These are phyloP conservation scores for Pseudolaguvia tuberculata DNA, from an alignment of 2,113 vertebrate genomes.

Conservation along the genomic window DNA sequence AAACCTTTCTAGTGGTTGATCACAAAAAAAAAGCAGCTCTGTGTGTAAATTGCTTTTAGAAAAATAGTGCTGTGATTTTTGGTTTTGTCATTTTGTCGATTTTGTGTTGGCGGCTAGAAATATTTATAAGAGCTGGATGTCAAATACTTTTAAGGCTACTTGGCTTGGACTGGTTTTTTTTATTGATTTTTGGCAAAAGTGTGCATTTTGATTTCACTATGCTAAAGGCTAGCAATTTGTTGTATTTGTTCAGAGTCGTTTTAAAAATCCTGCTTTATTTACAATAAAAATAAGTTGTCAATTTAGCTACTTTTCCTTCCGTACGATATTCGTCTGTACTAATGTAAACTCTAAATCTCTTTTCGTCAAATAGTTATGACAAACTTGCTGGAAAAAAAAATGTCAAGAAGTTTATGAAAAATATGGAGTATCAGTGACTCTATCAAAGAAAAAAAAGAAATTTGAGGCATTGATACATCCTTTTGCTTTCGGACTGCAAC, in stretches of 20 bases:
- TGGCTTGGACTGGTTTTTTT: conserved; percentile 24
- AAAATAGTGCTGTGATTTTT: conserved; percentile 21
- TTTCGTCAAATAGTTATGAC: neutral
- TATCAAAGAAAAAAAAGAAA: neutral
- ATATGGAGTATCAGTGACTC: neutral
- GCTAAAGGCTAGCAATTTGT: conserved; percentile 21
- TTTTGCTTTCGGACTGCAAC: neutral
- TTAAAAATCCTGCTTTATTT: conserved; percentile 3
- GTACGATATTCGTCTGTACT: neutral
- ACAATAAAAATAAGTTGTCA: conserved; percentile 9
- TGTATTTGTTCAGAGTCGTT: conserved; percentile 9
- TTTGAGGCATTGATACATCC: neutral
- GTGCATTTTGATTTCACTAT: conserved; percentile 29
- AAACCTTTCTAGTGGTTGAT: conserved; percentile 15
- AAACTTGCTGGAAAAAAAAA: neutral
- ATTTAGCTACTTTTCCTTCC: conserved; percentile 2
- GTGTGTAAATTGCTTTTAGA: conserved; percentile 16
- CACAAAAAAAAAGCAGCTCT: conserved; percentile 3
- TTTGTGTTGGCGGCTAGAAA: conserved; percentile 18
- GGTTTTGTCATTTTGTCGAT: conserved; percentile 17
- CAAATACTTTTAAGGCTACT: conserved; percentile 28
- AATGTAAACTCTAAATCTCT: neutral
- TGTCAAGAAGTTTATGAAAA: neutral
- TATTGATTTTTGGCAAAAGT: conserved; percentile 21
- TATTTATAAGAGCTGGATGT: conserved; percentile 23